Base-by-base conservation (phyloP, 2,888 invertebrate genomes). In the Nebria salina region DNA sequence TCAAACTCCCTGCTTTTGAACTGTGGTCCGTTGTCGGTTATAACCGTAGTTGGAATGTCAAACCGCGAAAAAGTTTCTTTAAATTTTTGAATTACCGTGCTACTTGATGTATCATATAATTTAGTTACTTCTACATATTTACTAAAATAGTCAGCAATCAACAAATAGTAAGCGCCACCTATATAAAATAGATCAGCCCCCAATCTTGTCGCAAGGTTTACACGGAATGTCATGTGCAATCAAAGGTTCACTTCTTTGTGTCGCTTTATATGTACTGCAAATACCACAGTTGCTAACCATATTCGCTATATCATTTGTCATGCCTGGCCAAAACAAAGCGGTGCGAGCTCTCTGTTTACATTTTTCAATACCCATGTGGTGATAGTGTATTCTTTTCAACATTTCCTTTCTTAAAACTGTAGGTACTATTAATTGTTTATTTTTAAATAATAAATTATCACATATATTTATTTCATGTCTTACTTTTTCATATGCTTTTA, bases 1-100 rank as follows among this genome's bases (percentile, higher is more conserved):
- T 80, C 34, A 78, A 84, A 83, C 68, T 80, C 43, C 15, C 68
- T 34, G 13, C 82, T 78, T 15, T 82, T 74, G 68, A 83, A 85
- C 79, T 85, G 83, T 77, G 83, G 77, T n/a, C 84, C 84, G n/a
- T 83, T 82, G 68, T 85, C 85, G 13, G 82, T 76, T 66, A 82
- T 81, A 11, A 85, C 25, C 20, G 76, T 81, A 68, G 81, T 41
- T 15, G 84, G 84, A 65, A 84, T 84, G 1, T 83, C 84, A 72
- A 83, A 84, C 25, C 77, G 25, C 13, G 82, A 64, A 82, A 83
- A 83, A 25, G 82, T 82, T 34, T 26, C 41, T 76, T 83, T 83
- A n/a, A 83, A 25, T 20, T 54, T 20, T 68, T 73, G 54, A 76
- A 83, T 82, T 15, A 83, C 75, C 43, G 65, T 65, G 13, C 43